Evolutionary conservation across 1,140 invertebrate species (phyloP).

Genomic region (Macrobrachium nipponense): DNA sequence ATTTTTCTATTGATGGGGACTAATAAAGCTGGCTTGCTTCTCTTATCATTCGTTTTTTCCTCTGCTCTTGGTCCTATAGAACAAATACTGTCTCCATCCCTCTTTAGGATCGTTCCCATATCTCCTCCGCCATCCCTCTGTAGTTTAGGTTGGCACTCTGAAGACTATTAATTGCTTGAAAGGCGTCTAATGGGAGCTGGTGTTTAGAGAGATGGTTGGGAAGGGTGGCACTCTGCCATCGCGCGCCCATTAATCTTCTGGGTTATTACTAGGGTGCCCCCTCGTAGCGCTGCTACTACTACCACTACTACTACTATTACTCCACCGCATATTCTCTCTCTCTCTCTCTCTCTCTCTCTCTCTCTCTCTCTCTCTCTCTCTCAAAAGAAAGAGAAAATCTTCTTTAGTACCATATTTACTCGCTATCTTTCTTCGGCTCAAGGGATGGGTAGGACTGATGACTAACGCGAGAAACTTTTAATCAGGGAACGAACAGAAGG

Average conservation of each 20-base stretch:
- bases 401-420: too few species aligned
- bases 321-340: not conserved
- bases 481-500: too few species aligned
- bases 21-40: too few species aligned
- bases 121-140: not conserved
- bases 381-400: not conserved
- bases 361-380: not conserved
- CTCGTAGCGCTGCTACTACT: constrained; percentile 7
- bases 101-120: not conserved
- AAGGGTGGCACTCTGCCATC: not conserved
- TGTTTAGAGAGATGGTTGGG: too few species aligned
- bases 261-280: not conserved
- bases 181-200: too few species aligned
- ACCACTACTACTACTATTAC: too few species aligned
- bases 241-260: not conserved
- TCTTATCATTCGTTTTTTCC: not conserved
- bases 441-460: too few species aligned
- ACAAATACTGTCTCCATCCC: not conserved
- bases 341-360: constrained; percentile 3
- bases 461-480: too few species aligned
- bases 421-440: too few species aligned
- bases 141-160: not conserved
- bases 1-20: too few species aligned
- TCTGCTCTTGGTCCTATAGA: not conserved
- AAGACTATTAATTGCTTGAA: not conserved